Evolutionary conservation across 2,888 invertebrate species (phyloP), one percentile per base, ranked within the genome.

Genomic region (Monopis laevigella): DNA sequence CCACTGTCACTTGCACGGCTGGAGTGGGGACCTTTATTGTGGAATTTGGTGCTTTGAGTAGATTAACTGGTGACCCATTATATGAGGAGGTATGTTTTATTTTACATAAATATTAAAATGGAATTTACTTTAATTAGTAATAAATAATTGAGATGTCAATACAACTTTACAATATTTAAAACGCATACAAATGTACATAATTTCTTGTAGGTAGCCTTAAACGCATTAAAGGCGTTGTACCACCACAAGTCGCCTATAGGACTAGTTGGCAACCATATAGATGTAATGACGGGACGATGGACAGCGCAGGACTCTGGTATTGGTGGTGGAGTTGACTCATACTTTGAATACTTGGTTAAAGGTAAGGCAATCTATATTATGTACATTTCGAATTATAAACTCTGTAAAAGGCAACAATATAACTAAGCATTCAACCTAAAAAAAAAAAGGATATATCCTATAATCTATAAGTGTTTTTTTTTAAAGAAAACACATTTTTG

Each of bases 231-330:
- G 58, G 89, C 94, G 0, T 69, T 99, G 6, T 96, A 94, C 82
- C 86, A 92, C 52, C 88, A 90, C 50, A 86, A 90, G 50, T 98
- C 98, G 0, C 82, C 88, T 6, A 89, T 98, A 48, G 95, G 93
- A 1, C 80, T 97, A 19, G 88, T 97, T 43, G 99, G 99, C 1
- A 99, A 99, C 72, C 99, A 99, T 64, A 91, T 99, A 28, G 96
- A 98, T 64, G 93, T 98, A 2, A 85, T 91, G 64, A 92, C 90
- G 0, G 98, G 98, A 1, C 86, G 92, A 18, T 99, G 99, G 99
- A 98, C 96, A 0, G 98, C 98, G 0, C 89, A 94, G 48, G 98
- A 99, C 71, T 90, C 97, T n/a, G 98, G 97, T 4, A 97, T 98
- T 48, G 98, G 93, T 8, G 93, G 93, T 3, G 97, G 97, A 0